Conservation (phyloP, 2,888 invertebrate species). For the Synanthedon myopaeformis region DNA sequence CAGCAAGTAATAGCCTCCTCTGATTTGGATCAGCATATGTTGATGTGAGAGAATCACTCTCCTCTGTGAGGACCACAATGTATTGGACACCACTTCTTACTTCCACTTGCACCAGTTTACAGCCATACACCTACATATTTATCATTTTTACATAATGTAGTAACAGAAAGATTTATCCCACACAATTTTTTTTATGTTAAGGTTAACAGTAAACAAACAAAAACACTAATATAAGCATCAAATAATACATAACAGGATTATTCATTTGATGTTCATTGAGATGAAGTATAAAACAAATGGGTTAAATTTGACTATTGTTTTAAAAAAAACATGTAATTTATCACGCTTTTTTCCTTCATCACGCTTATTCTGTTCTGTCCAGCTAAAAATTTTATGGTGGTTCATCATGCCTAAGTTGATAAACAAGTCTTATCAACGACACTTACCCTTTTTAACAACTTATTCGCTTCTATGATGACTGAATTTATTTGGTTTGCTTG, state of each 20-base stretch:
- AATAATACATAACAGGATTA: too few species aligned
- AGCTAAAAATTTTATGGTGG: too few species aligned
- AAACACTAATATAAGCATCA: too few species aligned
- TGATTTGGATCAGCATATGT: conserved; percentile 23
- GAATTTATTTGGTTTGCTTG: conserved; percentile 23
- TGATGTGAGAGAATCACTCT: conserved; percentile 29
- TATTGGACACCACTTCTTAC: conserved; percentile 31
- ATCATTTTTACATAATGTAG: neutral
- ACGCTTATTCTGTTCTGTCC: too few species aligned
- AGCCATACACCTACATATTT: conserved; percentile 58
- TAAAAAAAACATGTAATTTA: too few species aligned
- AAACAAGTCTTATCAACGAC: too few species aligned
- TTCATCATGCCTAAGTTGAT: too few species aligned
- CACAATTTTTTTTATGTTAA: neutral
- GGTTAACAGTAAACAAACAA: too few species aligned
- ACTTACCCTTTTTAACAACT: conserved; percentile 34
- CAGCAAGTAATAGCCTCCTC: conserved; percentile 45
- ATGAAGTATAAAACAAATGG: too few species aligned
- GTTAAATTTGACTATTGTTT: too few species aligned
- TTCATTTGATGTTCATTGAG: too few species aligned
- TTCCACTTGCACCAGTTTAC: conserved; percentile 49
- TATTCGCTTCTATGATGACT: conserved; percentile 36
- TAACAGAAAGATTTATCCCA: neutral
- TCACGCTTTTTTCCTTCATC: too few species aligned
- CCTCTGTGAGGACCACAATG: conserved; percentile 35